Evolutionary conservation across 2,113 vertebrate species (phyloP).

Genomic region (Empidonax traillii): DNA sequence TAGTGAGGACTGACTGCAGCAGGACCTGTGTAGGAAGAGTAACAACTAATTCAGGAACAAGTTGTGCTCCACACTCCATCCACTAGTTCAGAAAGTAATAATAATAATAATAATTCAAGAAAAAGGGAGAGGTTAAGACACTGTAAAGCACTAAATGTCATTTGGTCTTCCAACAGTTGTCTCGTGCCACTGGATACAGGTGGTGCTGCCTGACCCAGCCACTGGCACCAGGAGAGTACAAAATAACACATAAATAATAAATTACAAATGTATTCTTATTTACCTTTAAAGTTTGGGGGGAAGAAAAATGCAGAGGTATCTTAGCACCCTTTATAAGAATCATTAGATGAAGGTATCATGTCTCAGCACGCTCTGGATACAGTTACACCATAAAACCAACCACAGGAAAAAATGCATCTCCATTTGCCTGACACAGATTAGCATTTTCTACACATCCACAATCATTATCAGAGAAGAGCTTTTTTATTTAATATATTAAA

Average conservation of each 20-base stretch:
- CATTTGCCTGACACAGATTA: not conserved
- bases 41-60: not conserved
- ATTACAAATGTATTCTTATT: not conserved
- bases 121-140: not conserved
- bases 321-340: not conserved
- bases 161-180: not conserved
- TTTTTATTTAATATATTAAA: not conserved
- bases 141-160: not conserved
- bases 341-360: not conserved
- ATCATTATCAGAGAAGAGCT: rapidly evolving
- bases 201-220: not conserved
- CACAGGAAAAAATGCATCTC: not conserved
- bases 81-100: not conserved
- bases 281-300: not conserved
- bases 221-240: not conserved
- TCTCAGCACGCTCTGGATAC: not conserved
- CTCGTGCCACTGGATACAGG: not conserved
- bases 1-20: not conserved
- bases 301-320: not conserved
- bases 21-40: not conserved
- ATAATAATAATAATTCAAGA: too few species aligned
- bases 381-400: not conserved
- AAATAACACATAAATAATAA: not conserved
- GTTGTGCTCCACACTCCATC: not conserved
- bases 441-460: not conserved